Percentiles rank a stretch among this genome's conserved stretches.
Evolutionary conservation across 1,140 invertebrate species (phyloP).

Genomic region (Drosophila jambulina): DNA sequence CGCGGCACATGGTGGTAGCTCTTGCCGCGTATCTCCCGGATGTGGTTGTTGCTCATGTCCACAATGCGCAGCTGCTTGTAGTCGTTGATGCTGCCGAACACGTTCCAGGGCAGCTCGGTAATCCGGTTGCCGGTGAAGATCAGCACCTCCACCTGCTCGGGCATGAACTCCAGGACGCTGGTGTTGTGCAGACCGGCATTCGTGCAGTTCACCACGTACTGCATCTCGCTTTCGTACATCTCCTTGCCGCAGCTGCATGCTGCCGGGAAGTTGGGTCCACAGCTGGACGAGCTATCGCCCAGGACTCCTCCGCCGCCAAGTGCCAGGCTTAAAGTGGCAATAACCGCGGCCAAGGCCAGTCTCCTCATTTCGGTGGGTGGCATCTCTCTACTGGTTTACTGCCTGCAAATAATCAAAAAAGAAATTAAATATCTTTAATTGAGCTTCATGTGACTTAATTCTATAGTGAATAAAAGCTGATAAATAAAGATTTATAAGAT

Average conservation of each 20-base stretch:
- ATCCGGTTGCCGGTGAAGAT: slow-evolving; percentile 91
- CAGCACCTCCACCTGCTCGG: slow-evolving; percentile 89
- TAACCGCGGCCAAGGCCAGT: slow-evolving; percentile 39
- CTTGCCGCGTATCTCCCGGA: slow-evolving; percentile 91
- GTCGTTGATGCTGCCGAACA: slow-evolving; percentile 89
- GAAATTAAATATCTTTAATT: neutral
- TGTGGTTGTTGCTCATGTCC: slow-evolving; percentile 92
- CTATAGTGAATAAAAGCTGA: neutral
- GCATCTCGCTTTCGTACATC: slow-evolving; percentile 86
- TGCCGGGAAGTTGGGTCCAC: slow-evolving; percentile 85
- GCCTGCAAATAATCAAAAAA: slow-evolving; percentile 55
- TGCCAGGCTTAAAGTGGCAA: slow-evolving; percentile 47
- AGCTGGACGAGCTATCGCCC: slow-evolving; percentile 74
- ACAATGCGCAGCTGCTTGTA: slow-evolving; percentile 88
- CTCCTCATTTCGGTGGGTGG: slow-evolving; percentile 57
- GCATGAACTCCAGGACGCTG: slow-evolving; percentile 87
- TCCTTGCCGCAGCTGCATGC: slow-evolving; percentile 87
- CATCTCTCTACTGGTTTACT: slow-evolving; percentile 21
- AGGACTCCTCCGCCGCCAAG: slow-evolving; percentile 29
- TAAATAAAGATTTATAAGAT: neutral
- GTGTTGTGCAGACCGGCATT: slow-evolving; percentile 88
- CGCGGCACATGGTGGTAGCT: slow-evolving; percentile 91
- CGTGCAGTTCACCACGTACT: slow-evolving; percentile 91
- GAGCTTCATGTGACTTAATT: neutral
- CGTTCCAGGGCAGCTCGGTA: slow-evolving; percentile 88